Conservation (phyloP, 2,888 invertebrate species). For the Ctena decussata region DNA sequence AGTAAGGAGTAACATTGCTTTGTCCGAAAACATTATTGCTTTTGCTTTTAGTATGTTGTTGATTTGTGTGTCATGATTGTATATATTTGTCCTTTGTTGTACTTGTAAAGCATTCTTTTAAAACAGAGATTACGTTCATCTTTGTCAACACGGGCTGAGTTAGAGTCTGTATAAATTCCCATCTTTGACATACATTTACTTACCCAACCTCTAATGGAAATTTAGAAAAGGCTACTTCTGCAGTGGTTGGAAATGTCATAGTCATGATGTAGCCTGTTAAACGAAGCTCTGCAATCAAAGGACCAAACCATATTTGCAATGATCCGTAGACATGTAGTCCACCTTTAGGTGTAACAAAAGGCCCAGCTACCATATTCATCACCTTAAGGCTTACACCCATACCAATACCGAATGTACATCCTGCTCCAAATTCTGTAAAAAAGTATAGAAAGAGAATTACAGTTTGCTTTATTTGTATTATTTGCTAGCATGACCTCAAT, state of each 20-base stretch:
- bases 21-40: too few relatives aligned
- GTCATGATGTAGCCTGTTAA: conserved; percentile 65
- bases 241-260: conserved; percentile 68
- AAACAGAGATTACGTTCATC: too few relatives aligned
- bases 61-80: too few relatives aligned
- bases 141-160: too few relatives aligned
- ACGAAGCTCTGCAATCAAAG: conserved; percentile 60
- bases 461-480: too few relatives aligned
- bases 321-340: conserved; percentile 53
- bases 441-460: background rate
- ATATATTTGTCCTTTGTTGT: too few relatives aligned
- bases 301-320: conserved; percentile 46
- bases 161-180: too few relatives aligned
- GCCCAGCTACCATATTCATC: conserved; percentile 47
- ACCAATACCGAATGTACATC: conserved; percentile 56
- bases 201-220: conserved; percentile 74
- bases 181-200: too few relatives aligned
- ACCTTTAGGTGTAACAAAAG: conserved; percentile 49
- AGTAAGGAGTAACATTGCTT: too few relatives aligned
- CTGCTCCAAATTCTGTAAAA: conserved; percentile 48
- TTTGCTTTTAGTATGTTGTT: too few relatives aligned
- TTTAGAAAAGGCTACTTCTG: conserved; percentile 69
- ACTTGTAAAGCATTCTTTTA: too few relatives aligned
- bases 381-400: conserved; percentile 50
- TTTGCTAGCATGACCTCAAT: too few relatives aligned